Evolutionary conservation across 2,113 vertebrate species (phyloP).

Genomic region (Ailurus styani): DNA sequence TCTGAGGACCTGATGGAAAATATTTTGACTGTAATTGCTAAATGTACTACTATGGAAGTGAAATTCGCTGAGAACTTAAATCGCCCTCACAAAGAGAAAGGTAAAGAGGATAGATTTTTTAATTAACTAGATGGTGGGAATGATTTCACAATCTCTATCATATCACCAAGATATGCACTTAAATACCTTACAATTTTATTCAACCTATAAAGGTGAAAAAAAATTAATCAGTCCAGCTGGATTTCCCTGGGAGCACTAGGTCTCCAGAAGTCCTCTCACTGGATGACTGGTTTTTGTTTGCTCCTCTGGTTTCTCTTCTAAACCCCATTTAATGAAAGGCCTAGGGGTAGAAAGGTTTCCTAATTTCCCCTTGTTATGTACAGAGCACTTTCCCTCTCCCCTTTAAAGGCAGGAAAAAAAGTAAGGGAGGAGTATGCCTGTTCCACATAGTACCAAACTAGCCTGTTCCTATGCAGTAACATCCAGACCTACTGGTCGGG

Average conservation of each 20-base stretch:
- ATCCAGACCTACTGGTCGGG: rapidly evolving
- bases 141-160: not conserved
- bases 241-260: not conserved
- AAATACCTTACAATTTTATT: not conserved
- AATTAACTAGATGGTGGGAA: not conserved
- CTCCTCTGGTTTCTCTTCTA: not conserved
- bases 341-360: not conserved
- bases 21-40: not conserved
- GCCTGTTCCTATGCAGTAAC: not conserved
- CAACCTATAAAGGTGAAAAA: not conserved
- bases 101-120: not conserved
- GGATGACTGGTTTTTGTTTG: not conserved
- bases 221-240: no score
- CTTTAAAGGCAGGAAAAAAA: not conserved
- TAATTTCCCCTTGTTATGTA: not conserved
- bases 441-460: not conserved
- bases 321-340: not conserved
- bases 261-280: not conserved
- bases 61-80: not conserved
- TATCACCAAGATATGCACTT: not conserved
- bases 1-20: not conserved
- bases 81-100: not conserved
- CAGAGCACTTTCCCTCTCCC: not conserved
- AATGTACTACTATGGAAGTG: not conserved
- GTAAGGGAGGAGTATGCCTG: not conserved